Evolutionary conservation across 2,797 vertebrate genomes (phyloP), one percentile per base, ranked within the genome.

Genomic region (Pantherophis alleghaniensis): DNA sequence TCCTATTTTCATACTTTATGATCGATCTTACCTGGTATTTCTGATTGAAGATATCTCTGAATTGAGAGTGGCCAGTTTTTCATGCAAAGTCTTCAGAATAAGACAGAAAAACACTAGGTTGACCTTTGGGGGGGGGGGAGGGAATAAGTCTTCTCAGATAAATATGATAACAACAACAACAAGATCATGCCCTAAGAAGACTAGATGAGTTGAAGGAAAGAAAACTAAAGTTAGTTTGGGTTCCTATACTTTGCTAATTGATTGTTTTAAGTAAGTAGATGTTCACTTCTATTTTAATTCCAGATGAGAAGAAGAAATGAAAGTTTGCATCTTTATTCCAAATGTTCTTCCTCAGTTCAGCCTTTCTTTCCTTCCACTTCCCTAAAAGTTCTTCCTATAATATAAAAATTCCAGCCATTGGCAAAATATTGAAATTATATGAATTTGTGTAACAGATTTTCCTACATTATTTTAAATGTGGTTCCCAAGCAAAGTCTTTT

Each of bases 61-160:
- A 95, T 97, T 98, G 94, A 98, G 97, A 93, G 96, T 97, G 55
- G 96, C 96, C 92, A 98, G 87, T 7, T 97, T 98, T n/a, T 96
- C 95, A 94, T 32, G 51, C 86, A 87, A 55, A 87, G 18, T 87
- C 86, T n/a, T 55, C 26, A 87, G 86, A 87, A 87, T 57, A n/a
- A 87, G 86, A 20, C 55, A 87, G 53, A 98, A 98, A 92, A 98
- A 89, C 2, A 95, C 32, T 32, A 96, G 91, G 92, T 98, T 98
- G 32, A 97, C 66, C 98, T 98, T 93, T n/a, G 28, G 91, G 88
- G 92, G 7, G n/a, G 61, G 74, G 22, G 20, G 6, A 61, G 59
- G 14, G 3, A 47, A 83, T 47, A 83, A 83, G 22, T 83, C 74
- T 79, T 79, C 37, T 83, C 20, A 83, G 74, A 24, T 24, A 47